Base-by-base conservation (phyloP, 2,888 invertebrate genomes). In the Dascillus cervinus region DNA sequence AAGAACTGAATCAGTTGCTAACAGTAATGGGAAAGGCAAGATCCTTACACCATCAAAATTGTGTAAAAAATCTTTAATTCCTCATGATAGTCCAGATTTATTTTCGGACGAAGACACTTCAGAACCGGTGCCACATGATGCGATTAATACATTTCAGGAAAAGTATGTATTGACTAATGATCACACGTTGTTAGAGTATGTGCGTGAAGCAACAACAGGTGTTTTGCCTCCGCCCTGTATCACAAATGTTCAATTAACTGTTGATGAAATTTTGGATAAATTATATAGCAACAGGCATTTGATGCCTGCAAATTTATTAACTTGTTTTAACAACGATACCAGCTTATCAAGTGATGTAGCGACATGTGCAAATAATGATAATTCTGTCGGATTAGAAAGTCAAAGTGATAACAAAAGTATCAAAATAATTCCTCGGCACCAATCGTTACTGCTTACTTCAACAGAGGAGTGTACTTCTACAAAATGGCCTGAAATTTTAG, bases 211-310 rank as follows among this genome's bases (percentile, higher is more conserved):
- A 24, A 60, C 86, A 4, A 72, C 72, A 43, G 85, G 85, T 1
- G 72, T 86, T 1, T 67, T 79, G 4, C 85, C 86, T 11, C 86
- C 85, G 5, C 84, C 83, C 1, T 82, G 80, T 12, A 70, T 82
- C 6, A 85, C 84, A 8, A 75, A 72, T 19, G 65, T 79, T 12
- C 77, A 79, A 47, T 67, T 75, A 31, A 78, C 81, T 52, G 74
- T 77, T 11, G 65, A 69, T 13, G 77, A 79, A 52, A 77, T 81
- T 61, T 69, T 85, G 10, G 65, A 70, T 11, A 62, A 55, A 45
- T 44, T 61, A 11, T 19, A 31, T 9, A 26, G 26, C 3, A 36
- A 40, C 26, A 15, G 11, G 5, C 13, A 32, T 23, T 30, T 40
- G 8, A 17, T 6, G 17, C 17, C 17, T 17, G n/a, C n/a, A n/a